Conservation (phyloP, 2,797 vertebrate genomes). For the Muscicapa striata region DNA sequence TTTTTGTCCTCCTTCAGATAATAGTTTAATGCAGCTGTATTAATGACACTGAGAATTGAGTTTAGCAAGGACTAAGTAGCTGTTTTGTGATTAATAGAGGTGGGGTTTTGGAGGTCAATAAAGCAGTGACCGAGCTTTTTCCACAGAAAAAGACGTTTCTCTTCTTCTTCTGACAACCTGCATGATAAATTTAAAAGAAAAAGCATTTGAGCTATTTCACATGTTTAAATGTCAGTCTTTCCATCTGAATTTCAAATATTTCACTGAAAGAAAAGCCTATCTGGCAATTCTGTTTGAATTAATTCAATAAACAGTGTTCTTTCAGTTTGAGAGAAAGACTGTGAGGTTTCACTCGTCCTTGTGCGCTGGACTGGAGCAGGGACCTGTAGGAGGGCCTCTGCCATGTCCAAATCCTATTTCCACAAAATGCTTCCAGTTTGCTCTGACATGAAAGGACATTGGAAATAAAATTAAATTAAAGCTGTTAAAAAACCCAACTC, state of each 20-base stretch:
- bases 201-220: slow-evolving; percentile 8
- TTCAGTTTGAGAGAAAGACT: neutral
- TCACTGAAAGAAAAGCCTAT: slow-evolving; percentile 10
- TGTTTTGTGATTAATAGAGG: slow-evolving; percentile 14
- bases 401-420: neutral
- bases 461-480: neutral
- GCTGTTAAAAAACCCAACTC: neutral
- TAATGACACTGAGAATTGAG: neutral
- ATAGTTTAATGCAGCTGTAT: neutral
- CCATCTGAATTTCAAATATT: slow-evolving; percentile 42
- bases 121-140: slow-evolving; percentile 15
- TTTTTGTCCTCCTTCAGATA: neutral
- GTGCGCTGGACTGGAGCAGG: neutral
- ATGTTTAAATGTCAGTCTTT: slow-evolving; percentile 30
- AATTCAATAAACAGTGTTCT: neutral
- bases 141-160: neutral
- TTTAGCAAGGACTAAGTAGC: neutral
- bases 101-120: slow-evolving; percentile 24
- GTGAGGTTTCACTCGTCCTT: neutral
- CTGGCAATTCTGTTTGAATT: neutral
- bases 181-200: slow-evolving; percentile 2
- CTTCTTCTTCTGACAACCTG: slow-evolving; percentile 8
- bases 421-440: neutral
- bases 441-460: neutral
- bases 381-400: neutral